Percentiles rank a stretch among this genome's conserved stretches.
Conservation (phyloP, 2,888 invertebrate genomes). For the Amphipoea lucens region DNA sequence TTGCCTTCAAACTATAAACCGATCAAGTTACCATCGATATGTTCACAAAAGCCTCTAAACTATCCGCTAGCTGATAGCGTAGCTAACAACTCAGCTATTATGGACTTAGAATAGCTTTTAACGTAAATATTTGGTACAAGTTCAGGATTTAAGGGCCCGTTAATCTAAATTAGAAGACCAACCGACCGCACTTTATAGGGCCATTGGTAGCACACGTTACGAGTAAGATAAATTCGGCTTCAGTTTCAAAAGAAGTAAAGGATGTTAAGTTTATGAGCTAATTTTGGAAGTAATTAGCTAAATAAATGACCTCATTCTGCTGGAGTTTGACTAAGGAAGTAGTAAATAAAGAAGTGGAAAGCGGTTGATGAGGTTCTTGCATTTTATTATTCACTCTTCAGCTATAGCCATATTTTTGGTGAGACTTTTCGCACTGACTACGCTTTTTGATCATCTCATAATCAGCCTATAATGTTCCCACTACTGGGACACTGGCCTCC, state of each 20-base stretch:
- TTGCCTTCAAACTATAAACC: conserved; percentile 5
- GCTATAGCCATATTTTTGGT: background rate
- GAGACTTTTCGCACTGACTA: too few relatives aligned
- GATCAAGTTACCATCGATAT: conserved; percentile 14
- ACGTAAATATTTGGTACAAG: conserved; percentile 73
- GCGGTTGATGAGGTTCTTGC: background rate
- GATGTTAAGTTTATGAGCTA: conserved; percentile 49
- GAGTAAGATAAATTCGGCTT: conserved; percentile 30
- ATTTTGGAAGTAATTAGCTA: conserved; percentile 42
- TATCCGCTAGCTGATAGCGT: conserved; percentile 26
- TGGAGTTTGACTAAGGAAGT: conserved; percentile 14
- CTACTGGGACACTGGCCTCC: too few relatives aligned
- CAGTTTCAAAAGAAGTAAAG: conserved; percentile 48
- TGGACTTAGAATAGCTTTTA: conserved; percentile 44
- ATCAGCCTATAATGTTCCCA: too few relatives aligned
- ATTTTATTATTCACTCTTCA: conserved; percentile 9
- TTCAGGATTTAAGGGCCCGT: conserved; percentile 70
- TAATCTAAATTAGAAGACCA: conserved; percentile 73
- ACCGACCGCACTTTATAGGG: conserved; percentile 73
- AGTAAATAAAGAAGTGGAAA: background rate
- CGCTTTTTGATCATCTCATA: too few relatives aligned
- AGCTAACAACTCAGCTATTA: conserved; percentile 45
- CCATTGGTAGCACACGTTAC: conserved; percentile 67
- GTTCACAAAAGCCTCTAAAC: conserved; percentile 23
- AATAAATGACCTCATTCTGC: conserved; percentile 30